Base-by-base conservation (phyloP, 2,797 vertebrate genomes). In the Margarornis squamiger region DNA sequence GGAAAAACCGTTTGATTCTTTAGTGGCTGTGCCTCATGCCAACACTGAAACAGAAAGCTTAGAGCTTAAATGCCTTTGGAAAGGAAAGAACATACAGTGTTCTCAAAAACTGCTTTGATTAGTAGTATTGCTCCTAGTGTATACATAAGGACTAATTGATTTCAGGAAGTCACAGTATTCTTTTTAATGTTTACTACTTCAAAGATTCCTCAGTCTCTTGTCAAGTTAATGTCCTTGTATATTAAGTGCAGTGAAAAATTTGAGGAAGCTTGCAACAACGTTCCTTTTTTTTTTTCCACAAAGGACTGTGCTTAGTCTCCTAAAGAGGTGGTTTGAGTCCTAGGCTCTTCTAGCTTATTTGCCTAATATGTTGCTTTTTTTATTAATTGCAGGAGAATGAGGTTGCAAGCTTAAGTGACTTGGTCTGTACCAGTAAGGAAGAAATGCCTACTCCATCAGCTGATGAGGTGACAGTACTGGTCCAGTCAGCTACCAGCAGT, bases 341-440 rank as follows among this genome's bases (percentile, higher is more conserved):
- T 54, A 30, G 51, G 12, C 18, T 79, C 39, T 66, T 67, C 5
- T 63, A 30, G 30, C 12, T 85, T 58, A 63, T 9, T 79, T 82
- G n/a, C 74, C 43, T 61, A 5, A 78, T 86, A 17, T 5, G 46
- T 67, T 74, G 48, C 12, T 13, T 72, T 58, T 76, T 81, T 54
- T 32, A 86, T 90, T 91, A 73, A 55, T 82, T 51, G 48, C 65
- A 94, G 75, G 92, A 86, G 72, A 92, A 91, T 30, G 83, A 97
- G 88, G 75, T 93, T 74, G 95, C 79, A 68, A 96, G 90, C 61
- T 94, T 86, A 46, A 27, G 67, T 80, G 97, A 73, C 41, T 76
- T 76, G 34, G 58, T 83, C 30, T 92, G 39, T 38, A 85, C 88
- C 45, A 95, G 74, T 93, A 94, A 89, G 30, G 92, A 93, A 54